These are phyloP conservation scores for Drosophila mettleri DNA, from an alignment of 2,888 invertebrate species.

Conservation along the genomic window DNA sequence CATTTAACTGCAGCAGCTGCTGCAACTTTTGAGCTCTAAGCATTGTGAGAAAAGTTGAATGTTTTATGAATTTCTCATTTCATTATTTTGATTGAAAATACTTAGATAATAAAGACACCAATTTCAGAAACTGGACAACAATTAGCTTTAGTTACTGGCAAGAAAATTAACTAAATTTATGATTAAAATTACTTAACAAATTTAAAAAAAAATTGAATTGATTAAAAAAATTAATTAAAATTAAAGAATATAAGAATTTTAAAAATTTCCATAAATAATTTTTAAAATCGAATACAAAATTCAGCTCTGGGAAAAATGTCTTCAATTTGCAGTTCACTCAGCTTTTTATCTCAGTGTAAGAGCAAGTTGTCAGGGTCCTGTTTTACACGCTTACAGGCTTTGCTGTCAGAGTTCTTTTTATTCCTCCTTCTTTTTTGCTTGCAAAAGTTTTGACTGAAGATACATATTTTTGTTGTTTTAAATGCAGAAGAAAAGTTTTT, in stretches of 20 bases:
- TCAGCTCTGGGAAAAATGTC: not conserved
- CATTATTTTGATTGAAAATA: too few relatives aligned
- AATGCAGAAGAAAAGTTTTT: conserved; percentile 46
- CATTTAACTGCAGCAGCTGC: conserved; percentile 10
- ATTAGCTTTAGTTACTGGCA: too few relatives aligned
- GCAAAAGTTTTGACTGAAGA: conserved; percentile 23
- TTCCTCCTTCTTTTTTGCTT: not conserved
- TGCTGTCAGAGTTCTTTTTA: not conserved
- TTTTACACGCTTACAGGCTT: not conserved
- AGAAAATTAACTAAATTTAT: too few relatives aligned
- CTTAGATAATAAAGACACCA: too few relatives aligned
- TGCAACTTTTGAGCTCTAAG: not conserved
- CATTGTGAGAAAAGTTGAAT: not conserved
- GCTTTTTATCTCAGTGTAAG: not conserved
- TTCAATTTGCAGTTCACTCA: not conserved
- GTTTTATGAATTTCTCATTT: not conserved
- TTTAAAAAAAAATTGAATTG: too few relatives aligned
- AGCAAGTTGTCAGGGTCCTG: not conserved
- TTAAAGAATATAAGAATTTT: not conserved
- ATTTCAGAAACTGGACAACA: too few relatives aligned
- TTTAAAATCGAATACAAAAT: not conserved
- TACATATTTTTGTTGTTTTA: conserved; percentile 22
- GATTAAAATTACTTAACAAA: too few relatives aligned
- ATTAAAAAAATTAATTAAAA: too few relatives aligned
- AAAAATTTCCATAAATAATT: not conserved